Percentiles rank a stretch among this genome's conserved stretches.
Evolutionary conservation across 1,140 invertebrate genomes (phyloP).

Genomic region (Melitaea cinxia): DNA sequence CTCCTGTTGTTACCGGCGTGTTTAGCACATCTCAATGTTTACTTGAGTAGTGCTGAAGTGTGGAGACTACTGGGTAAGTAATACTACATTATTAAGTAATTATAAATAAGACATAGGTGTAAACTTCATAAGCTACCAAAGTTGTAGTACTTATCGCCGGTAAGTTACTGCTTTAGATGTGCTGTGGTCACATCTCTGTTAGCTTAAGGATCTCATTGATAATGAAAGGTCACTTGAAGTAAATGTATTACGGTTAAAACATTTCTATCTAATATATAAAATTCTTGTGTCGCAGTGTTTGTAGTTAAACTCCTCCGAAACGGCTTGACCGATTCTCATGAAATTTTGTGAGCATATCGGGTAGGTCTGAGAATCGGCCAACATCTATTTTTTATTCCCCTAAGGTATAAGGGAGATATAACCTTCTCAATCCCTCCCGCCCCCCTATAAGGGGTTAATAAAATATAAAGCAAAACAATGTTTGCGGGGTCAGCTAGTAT

Average conservation of each 20-base stretch:
- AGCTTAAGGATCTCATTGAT: not conserved
- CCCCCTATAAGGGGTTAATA: too few relatives aligned
- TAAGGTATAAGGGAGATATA: too few relatives aligned
- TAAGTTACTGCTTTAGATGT: not conserved
- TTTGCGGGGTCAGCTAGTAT: too few relatives aligned
- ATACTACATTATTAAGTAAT: not conserved
- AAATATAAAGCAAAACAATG: too few relatives aligned
- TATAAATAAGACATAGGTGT: not conserved
- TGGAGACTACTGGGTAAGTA: conserved; percentile 75
- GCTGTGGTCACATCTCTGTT: not conserved
- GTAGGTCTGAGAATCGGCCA: too few relatives aligned
- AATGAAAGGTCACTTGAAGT: not conserved
- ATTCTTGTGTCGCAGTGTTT: too few relatives aligned
- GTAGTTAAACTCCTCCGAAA: too few relatives aligned
- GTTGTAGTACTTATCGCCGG: not conserved
- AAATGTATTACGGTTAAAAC: not conserved
- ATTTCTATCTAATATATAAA: too few relatives aligned
- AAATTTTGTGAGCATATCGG: too few relatives aligned
- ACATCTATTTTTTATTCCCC: not conserved
- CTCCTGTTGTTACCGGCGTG: conserved; percentile 64
- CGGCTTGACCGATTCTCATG: too few relatives aligned
- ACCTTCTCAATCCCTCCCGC: too few relatives aligned
- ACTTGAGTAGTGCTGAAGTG: conserved; percentile 75
- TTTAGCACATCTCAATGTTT: conserved; percentile 75
- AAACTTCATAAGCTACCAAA: not conserved